phyloP scores from a whole-genome alignment of 2,113 vertebrate species.

The Nannobrachium achirus region DNA sequence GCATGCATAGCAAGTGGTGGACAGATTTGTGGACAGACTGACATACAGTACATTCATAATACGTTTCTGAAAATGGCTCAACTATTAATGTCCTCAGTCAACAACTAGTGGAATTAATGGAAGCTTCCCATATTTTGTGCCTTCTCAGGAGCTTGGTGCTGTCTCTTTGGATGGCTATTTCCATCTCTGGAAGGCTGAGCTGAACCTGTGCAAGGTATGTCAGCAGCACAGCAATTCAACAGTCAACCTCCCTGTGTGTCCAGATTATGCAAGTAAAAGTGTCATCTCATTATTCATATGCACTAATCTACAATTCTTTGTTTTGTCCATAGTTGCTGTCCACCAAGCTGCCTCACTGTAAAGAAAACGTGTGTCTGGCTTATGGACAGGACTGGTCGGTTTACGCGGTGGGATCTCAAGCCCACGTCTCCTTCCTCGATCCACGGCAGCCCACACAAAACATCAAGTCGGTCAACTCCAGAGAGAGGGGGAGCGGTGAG shows the following conservation, averaged over 20 bases:
- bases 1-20: no score
- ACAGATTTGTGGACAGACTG: no score
- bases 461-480: conserved; percentile 92
- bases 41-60: no score
- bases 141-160: conserved; percentile 90
- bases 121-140: conserved; percentile 1
- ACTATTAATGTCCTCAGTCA: no score
- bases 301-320: not conserved
- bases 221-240: not conserved
- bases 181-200: conserved; percentile 97
- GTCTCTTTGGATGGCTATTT: conserved; percentile 97
- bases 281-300: not conserved
- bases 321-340: conserved; percentile 86
- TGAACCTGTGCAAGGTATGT: conserved; percentile 90
- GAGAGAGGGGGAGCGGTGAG: conserved; percentile 95
- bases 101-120: no score
- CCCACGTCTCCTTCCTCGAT: conserved; percentile 96
- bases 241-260: no score
- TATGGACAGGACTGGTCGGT: conserved; percentile 98
- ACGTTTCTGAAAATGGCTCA: no score
- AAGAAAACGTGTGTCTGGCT: conserved; percentile 97
- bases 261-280: no score
- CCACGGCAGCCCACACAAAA: conserved; percentile 91
- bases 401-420: conserved; percentile 97
- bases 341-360: conserved; percentile 94